Evolutionary conservation across 2,113 vertebrate genomes (phyloP).

Genomic region (Brachypteracias leptosomus): DNA sequence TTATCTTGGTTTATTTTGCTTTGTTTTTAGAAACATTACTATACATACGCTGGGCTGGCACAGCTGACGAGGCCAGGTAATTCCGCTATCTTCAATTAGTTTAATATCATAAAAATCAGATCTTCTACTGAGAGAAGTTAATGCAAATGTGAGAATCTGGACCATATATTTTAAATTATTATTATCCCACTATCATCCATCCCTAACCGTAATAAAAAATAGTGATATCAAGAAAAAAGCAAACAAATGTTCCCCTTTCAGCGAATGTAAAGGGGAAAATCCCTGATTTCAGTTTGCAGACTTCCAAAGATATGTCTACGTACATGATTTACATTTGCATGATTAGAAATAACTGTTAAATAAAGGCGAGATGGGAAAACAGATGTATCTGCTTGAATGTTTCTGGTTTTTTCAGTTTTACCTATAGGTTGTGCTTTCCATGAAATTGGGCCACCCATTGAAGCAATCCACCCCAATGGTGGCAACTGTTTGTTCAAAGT

Average conservation of each 20-base stretch:
- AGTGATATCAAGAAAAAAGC: neutral
- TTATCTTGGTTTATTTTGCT: neutral
- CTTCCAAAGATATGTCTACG: neutral
- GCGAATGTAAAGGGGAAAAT: neutral
- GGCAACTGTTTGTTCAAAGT: neutral
- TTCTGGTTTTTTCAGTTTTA: constrained; percentile 29
- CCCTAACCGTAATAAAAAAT: neutral
- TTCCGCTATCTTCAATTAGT: neutral
- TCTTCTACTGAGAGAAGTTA: neutral
- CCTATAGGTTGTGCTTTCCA: neutral
- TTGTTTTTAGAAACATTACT: neutral
- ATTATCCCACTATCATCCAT: neutral
- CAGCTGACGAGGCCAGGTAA: neutral
- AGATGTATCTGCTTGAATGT: neutral
- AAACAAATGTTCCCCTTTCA: neutral
- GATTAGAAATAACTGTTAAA: constrained; percentile 16
- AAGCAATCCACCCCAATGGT: neutral
- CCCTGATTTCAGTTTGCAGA: neutral
- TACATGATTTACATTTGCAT: neutral
- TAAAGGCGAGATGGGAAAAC: neutral
- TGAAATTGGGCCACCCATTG: neutral
- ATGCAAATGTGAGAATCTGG: neutral
- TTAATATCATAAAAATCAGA: neutral
- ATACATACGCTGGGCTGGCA: neutral
- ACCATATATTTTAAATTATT: neutral